A percentile compares a stretch with the other conserved stretches of the same genome.
Conservation (phyloP, 2,888 invertebrate species). For the Xestia ashworthii region DNA sequence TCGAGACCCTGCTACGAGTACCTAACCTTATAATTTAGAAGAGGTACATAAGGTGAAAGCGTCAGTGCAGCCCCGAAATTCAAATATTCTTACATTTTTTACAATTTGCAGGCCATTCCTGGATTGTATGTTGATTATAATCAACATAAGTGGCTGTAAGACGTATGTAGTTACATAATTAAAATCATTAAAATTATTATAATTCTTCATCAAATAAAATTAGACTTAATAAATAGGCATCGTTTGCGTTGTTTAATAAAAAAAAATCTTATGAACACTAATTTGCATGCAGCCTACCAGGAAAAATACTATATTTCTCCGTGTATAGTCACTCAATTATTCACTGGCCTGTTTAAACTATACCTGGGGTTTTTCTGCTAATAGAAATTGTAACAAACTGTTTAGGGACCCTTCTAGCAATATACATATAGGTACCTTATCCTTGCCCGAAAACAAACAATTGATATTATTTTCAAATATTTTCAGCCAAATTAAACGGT, state of each 20-base stretch:
- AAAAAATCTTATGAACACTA: neutral
- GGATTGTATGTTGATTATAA: too few species aligned
- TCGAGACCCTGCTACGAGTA: neutral
- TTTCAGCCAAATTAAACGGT: neutral
- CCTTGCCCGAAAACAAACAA: neutral
- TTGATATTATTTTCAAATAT: neutral
- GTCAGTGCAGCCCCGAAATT: too few species aligned
- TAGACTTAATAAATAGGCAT: too few species aligned
- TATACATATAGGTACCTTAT: neutral
- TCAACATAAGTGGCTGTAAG: too few species aligned
- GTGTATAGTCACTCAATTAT: neutral
- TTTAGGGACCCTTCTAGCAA: too few species aligned
- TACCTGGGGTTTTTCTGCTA: slow-evolving; percentile 16
- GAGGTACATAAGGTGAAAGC: neutral
- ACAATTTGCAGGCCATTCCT: too few species aligned
- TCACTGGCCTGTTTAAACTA: neutral
- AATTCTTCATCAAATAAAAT: too few species aligned
- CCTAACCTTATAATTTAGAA: neutral
- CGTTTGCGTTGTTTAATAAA: too few species aligned
- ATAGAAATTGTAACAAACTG: neutral
- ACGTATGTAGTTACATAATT: too few species aligned
- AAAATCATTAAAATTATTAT: too few species aligned
- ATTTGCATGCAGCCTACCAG: slow-evolving; percentile 2
- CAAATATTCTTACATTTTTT: too few species aligned
- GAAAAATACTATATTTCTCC: slow-evolving; percentile 9